Evolutionary conservation across 2,797 vertebrate genomes (phyloP), one percentile per base, ranked within the genome.

Genomic region (Philypnodon macrostomus): DNA sequence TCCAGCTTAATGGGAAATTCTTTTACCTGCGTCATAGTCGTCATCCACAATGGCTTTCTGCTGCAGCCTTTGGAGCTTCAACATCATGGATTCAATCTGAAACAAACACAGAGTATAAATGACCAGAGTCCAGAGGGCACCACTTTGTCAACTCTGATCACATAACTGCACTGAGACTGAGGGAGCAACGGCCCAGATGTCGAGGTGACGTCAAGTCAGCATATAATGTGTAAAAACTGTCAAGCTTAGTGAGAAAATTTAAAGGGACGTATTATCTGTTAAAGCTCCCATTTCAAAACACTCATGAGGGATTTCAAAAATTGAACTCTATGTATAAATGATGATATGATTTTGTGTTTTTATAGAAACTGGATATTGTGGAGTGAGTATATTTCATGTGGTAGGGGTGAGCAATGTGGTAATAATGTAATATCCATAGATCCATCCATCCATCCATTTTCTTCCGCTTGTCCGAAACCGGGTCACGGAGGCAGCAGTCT

Each of bases 21-120:
- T 44, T n/a, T 44, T 12, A 97, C 94, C 94, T 85, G 73, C 86
- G 4, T 95, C 93, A 47, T 92, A 95, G 75, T 95, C 91, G 11
- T 93, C 93, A 23, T 92, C 90, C 55, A 90, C 77, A 63, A 94
- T 24, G 8, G 93, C 92, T 80, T 92, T 93, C 75, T 93, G 88
- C 77, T 94, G 93, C 70, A 94, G 91, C 64, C 86, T 84, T 84
- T 91, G 91, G 56, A 95, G 87, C 55, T 74, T 90, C 70, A 88
- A 81, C 75, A 91, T 92, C 85, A 92, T 89, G 60, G 91, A 90
- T 39, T 92, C 90, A 24, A 93, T 82, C 95, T 97, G 71, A 40
- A 21, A 51, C 17, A 52, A 62, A 58, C 47, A 61, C 11, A 45
- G 31, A 23, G 32, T 35, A 13, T 10, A 15, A n/a, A 44, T 80